A percentile compares a stretch with the other conserved stretches of the same genome.
phyloP scores from a whole-genome alignment of 2,113 vertebrate species.

The Rhipidura dahli region DNA sequence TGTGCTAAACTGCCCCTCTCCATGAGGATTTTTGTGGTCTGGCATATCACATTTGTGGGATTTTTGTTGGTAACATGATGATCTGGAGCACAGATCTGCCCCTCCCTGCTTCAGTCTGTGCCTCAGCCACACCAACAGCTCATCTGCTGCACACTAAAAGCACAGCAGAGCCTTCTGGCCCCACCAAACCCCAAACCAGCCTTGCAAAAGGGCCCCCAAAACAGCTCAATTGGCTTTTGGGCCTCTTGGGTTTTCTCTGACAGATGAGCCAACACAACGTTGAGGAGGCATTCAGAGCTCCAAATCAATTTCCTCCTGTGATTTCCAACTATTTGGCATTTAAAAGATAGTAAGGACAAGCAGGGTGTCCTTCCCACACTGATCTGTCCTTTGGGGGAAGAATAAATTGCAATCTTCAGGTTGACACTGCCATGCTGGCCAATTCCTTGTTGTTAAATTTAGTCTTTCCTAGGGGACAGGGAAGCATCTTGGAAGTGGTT shows the following conservation, averaged over 20 bases:
- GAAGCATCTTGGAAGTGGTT: conserved; percentile 33
- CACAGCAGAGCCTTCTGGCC: background rate
- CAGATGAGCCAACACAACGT: accelerated
- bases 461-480: background rate
- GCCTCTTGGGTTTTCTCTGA: background rate
- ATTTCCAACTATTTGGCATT: background rate
- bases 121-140: background rate
- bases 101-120: background rate
- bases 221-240: background rate
- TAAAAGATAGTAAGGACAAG: background rate
- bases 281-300: background rate
- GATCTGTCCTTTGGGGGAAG: background rate
- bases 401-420: background rate
- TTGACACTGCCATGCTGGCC: background rate
- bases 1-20: background rate
- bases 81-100: background rate
- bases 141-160: background rate
- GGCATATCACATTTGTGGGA: background rate
- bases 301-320: background rate
- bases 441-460: background rate
- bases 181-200: background rate
- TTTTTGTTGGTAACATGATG: background rate
- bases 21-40: background rate
- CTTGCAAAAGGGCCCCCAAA: background rate
- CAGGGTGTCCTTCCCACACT: background rate